Percentiles rank a stretch among this genome's conserved stretches.
Evolutionary conservation across 2,797 vertebrate species (phyloP).

Genomic region (Danionella dracula): DNA sequence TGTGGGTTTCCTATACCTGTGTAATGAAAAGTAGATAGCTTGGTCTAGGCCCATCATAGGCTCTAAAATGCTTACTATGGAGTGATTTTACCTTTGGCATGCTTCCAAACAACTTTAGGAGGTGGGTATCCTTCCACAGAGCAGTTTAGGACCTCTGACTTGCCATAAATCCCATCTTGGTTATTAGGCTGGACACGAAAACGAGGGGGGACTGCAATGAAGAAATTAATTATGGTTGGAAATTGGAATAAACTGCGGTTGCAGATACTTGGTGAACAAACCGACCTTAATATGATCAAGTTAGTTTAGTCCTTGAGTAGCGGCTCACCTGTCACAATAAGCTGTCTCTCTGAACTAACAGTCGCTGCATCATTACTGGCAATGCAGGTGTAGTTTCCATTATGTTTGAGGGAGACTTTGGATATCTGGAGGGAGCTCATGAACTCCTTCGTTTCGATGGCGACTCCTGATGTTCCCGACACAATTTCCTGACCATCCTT

Average conservation of each 20-base stretch:
- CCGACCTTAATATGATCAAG: not conserved
- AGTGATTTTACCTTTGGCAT: constrained; percentile 79
- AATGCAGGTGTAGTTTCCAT: constrained; percentile 97
- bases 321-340: constrained; percentile 88
- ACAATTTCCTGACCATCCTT: constrained; percentile 96
- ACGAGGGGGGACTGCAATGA: constrained; percentile 79
- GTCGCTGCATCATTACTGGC: constrained; percentile 92
- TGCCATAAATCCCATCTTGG: constrained; percentile 96
- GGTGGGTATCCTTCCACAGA: constrained; percentile 96
- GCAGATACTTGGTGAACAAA: not conserved
- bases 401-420: constrained; percentile 94
- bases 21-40: constrained; percentile 55
- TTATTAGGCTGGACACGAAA: constrained; percentile 98
- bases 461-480: constrained; percentile 87
- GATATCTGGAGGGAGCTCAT: constrained; percentile 96
- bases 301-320: not conserved
- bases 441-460: constrained; percentile 98
- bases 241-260: not conserved
- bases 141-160: constrained; percentile 92
- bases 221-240: constrained; percentile 9
- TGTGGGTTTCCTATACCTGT: constrained; percentile 90
- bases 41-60: not conserved
- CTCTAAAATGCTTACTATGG: not conserved
- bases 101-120: constrained; percentile 98
- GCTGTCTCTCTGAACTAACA: constrained; percentile 92